These are phyloP conservation scores for Perdita meconis DNA, from an alignment of 2,888 invertebrate species.

Conservation along the genomic window DNA sequence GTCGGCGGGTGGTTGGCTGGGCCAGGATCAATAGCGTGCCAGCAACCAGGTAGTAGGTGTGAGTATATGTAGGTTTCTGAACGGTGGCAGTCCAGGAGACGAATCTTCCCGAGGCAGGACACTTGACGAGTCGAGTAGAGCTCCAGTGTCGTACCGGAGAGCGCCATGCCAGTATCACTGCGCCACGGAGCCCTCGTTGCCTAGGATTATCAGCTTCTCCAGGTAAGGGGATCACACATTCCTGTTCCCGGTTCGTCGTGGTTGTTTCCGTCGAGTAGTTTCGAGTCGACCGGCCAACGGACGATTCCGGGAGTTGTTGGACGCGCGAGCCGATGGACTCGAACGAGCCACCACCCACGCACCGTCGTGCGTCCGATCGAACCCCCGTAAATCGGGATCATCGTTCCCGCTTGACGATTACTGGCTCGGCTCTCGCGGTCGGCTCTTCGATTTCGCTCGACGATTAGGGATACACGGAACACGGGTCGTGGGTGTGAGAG, in stretches of 20 bases:
- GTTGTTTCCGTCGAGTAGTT: not conserved
- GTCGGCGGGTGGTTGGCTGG: conserved; percentile 81
- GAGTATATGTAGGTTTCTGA: conserved; percentile 79
- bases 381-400: not conserved
- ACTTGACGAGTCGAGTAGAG: conserved; percentile 72
- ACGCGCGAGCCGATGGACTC: conserved; percentile 3
- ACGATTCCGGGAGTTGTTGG: not conserved
- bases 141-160: conserved; percentile 74
- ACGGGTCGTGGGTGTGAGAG: too few species aligned
- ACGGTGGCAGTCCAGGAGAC: conserved; percentile 83
- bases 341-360: conserved; percentile 28
- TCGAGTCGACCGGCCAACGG: not conserved
- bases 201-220: conserved; percentile 82
- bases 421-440: not conserved
- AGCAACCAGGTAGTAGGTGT: conserved; percentile 81
- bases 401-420: not conserved
- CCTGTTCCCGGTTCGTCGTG: not conserved
- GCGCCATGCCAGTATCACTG: conserved; percentile 81
- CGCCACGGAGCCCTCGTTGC: conserved; percentile 78
- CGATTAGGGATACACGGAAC: not conserved
- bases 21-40: conserved; percentile 84
- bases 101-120: conserved; percentile 81
- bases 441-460: not conserved
- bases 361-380: conserved; percentile 1
- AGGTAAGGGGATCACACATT: conserved; percentile 72